Evolutionary conservation across 2,113 vertebrate species (phyloP).

Genomic region (Megaceryle maxima): DNA sequence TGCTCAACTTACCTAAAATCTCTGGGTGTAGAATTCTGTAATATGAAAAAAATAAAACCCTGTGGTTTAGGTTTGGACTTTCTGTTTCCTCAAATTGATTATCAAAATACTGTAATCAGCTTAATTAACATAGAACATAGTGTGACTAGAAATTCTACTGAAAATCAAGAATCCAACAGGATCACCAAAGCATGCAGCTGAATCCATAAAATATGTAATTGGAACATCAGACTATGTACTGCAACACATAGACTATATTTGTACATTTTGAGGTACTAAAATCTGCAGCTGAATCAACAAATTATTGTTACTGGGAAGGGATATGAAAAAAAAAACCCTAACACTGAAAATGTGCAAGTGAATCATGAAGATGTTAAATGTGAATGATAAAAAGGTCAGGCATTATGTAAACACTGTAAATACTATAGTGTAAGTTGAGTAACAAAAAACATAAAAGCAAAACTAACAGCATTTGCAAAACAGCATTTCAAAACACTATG

Average conservation of each 20-base stretch:
- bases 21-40: background rate
- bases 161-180: constrained; percentile 8
- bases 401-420: background rate
- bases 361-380: background rate
- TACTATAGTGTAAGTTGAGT: background rate
- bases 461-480: background rate
- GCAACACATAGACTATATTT: background rate
- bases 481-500: background rate
- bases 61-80: accelerated
- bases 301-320: background rate
- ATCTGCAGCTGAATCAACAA: constrained; percentile 57
- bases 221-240: background rate
- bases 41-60: background rate
- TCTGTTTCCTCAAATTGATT: background rate
- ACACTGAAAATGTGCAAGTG: background rate
- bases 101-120: background rate
- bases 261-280: constrained; percentile 22
- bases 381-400: background rate
- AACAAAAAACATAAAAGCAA: background rate
- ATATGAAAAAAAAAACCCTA: background rate
- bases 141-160: background rate
- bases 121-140: background rate
- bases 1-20: background rate
- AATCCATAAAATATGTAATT: constrained; percentile 28
- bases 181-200: constrained; percentile 33